phyloP scores from a whole-genome alignment of 2,797 vertebrate genomes.

The Acanthornis magna region DNA sequence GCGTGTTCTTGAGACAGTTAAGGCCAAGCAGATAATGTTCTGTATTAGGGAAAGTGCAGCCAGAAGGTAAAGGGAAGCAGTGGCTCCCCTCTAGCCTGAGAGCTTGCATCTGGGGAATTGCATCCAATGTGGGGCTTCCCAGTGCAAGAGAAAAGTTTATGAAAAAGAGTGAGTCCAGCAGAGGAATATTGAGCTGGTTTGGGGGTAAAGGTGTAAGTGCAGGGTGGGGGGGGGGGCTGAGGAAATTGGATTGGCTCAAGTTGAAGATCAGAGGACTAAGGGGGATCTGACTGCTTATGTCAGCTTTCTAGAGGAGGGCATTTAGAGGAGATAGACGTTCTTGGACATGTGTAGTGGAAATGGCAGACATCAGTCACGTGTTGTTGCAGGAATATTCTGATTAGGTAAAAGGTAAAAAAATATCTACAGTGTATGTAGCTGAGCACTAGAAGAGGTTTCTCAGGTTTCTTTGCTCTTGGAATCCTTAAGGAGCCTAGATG shows the following conservation, averaged over 20 bases:
- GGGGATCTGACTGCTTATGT: background rate
- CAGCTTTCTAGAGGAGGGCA: background rate
- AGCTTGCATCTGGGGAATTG: background rate
- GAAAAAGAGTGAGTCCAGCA: background rate
- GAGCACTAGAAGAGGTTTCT: background rate
- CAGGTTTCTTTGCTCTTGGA: background rate
- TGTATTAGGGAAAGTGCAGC: background rate
- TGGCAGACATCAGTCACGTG: background rate
- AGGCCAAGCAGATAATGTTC: background rate
- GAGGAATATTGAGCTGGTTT: background rate
- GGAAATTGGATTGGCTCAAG: background rate
- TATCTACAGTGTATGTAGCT: background rate
- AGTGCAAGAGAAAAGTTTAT: background rate
- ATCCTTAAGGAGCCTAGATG: background rate
- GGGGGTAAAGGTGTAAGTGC: rapidly evolving
- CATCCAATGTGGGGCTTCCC: background rate
- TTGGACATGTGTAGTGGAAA: background rate
- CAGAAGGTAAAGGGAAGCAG: background rate
- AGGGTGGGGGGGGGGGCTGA: background rate
- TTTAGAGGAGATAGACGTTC: background rate
- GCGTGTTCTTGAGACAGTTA: background rate
- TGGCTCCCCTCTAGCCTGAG: background rate
- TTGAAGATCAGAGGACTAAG: background rate
- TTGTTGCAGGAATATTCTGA: background rate
- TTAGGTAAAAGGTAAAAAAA: background rate